Conservation (phyloP, 2,888 invertebrate genomes). For the Rhagonycha lutea region DNA sequence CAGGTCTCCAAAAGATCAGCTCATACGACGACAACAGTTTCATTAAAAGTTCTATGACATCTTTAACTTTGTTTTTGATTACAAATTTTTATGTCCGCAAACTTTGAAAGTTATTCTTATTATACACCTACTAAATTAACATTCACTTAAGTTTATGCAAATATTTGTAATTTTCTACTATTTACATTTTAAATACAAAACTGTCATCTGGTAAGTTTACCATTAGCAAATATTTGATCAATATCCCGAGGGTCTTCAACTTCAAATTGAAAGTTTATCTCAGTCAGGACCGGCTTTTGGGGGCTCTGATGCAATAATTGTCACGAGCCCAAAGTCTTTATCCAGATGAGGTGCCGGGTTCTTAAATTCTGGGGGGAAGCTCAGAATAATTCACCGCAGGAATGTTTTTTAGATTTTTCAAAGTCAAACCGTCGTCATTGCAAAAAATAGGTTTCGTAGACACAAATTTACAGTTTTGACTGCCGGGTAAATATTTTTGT, state of each 20-base stretch:
- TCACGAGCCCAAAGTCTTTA: too few species aligned
- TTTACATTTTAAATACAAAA: not conserved
- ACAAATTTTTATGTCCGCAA: not conserved
- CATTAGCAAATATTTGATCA: not conserved
- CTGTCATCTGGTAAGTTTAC: not conserved
- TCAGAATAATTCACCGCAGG: too few species aligned
- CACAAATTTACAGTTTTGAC: too few species aligned
- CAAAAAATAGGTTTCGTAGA: too few species aligned
- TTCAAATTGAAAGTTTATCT: not conserved
- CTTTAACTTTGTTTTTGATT: not conserved
- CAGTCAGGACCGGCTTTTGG: too few species aligned
- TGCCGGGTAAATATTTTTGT: too few species aligned
- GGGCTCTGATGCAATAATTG: too few species aligned
- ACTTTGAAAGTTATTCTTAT: not conserved
- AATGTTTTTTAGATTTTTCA: too few species aligned
- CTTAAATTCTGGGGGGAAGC: too few species aligned
- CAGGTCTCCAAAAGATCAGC: too few species aligned
- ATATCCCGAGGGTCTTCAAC: not conserved
- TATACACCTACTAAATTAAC: not conserved
- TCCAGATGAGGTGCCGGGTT: too few species aligned
- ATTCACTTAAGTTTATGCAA: not conserved
- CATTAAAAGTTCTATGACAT: not conserved
- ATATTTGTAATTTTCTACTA: not conserved
- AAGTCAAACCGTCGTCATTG: too few species aligned
- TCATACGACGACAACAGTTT: not conserved